These are phyloP conservation scores for Schizaphis graminum DNA, from an alignment of 2,888 invertebrate species.

Conservation along the genomic window DNA sequence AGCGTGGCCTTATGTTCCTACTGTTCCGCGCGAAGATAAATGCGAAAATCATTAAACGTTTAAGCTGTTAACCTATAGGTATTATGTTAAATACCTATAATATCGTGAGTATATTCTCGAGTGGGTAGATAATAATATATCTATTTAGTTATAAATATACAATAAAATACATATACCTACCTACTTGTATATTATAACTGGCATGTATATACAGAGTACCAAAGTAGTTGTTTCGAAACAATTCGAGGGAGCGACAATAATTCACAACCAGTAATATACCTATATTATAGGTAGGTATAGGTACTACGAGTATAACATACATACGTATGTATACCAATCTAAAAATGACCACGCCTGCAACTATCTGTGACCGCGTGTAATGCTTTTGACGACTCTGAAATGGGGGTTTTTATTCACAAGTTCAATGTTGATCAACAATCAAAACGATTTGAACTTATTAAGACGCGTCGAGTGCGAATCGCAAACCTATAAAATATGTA, in stretches of 20 bases:
- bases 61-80: neutral
- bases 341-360: neutral
- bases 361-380: neutral
- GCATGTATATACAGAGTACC: no score
- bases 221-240: no score
- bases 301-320: no score
- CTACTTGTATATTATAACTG: neutral
- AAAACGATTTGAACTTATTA: neutral
- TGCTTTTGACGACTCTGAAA: neutral
- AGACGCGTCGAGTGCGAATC: neutral
- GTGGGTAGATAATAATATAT: neutral
- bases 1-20: neutral
- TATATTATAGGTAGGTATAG: no score
- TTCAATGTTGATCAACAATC: neutral
- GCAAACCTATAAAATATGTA: neutral
- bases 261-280: no score
- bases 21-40: neutral
- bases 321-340: no score
- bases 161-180: neutral
- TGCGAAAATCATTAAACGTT: neutral
- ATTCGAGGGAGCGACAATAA: no score
- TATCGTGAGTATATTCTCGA: neutral
- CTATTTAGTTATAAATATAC: neutral
- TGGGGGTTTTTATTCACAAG: neutral
- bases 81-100: neutral